Evolutionary conservation across 2,113 vertebrate species (phyloP).

Genomic region (Triplophysa dalaica): DNA sequence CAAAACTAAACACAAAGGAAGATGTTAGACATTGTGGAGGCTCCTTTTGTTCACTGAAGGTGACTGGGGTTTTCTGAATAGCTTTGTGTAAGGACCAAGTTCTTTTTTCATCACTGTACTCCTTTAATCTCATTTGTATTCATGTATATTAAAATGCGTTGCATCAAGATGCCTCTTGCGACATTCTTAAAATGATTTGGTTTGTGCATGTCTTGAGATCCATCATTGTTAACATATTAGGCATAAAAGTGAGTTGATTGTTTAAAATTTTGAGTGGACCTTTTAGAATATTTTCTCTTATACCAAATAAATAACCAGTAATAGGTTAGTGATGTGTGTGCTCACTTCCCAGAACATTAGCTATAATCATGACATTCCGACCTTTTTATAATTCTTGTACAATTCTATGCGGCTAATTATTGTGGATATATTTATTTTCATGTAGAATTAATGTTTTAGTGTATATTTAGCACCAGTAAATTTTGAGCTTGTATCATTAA

Average conservation of each 20-base stretch:
- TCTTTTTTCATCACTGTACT: background rate
- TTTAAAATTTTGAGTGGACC: background rate
- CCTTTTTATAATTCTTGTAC: too few species aligned
- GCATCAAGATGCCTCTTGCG: too few species aligned
- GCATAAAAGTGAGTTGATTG: background rate
- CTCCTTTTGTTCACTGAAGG: background rate
- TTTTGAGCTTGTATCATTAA: too few species aligned
- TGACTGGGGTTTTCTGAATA: background rate
- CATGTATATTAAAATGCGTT: background rate
- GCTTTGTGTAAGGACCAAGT: background rate
- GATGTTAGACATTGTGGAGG: background rate
- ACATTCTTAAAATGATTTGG: background rate
- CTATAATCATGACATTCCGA: too few species aligned
- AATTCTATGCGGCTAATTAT: too few species aligned
- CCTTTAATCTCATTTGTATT: background rate
- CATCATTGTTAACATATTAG: background rate
- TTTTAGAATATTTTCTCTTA: too few species aligned
- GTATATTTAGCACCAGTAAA: too few species aligned
- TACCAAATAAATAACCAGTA: too few species aligned
- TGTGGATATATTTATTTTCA: too few species aligned
- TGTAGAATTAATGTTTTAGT: too few species aligned
- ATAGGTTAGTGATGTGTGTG: too few species aligned
- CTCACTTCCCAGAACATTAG: too few species aligned
- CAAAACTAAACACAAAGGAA: background rate
- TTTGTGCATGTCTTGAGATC: background rate